These are phyloP conservation scores for Channa maculata DNA, from an alignment of 2,113 vertebrate genomes.

Conservation along the genomic window DNA sequence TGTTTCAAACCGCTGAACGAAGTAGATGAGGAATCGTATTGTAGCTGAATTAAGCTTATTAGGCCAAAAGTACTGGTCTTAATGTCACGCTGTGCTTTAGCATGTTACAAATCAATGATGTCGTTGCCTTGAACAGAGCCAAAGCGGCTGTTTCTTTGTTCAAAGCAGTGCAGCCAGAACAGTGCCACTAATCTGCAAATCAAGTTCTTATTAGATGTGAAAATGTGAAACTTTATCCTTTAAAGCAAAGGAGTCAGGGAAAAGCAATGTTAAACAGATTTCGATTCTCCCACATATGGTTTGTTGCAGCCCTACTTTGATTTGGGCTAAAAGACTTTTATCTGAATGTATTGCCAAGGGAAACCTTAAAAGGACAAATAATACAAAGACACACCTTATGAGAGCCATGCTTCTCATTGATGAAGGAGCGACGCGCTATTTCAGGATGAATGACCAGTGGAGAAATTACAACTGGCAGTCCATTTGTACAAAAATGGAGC, in stretches of 20 bases:
- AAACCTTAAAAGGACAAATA: slow-evolving; percentile 3
- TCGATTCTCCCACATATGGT: not conserved
- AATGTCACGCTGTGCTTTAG: no score
- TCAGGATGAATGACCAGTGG: slow-evolving; percentile 54
- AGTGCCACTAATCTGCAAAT: no score
- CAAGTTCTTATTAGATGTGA: no score
- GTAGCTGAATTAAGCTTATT: no score
- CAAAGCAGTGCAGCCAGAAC: no score
- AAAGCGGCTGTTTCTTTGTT: no score
- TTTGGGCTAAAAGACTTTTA: not conserved
- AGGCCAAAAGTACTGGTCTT: no score
- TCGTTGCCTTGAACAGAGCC: no score
- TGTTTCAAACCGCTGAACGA: no score
- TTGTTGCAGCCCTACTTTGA: not conserved
- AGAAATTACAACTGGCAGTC: slow-evolving; percentile 60
- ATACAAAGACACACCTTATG: not conserved
- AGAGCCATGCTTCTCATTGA: slow-evolving; percentile 31
- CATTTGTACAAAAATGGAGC: slow-evolving; percentile 72
- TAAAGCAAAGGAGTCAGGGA: not conserved
- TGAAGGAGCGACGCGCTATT: slow-evolving; percentile 32
- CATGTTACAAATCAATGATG: no score
- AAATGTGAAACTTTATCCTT: not conserved
- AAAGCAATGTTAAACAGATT: not conserved
- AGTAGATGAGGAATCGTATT: no score
- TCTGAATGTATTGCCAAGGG: slow-evolving; percentile 1